Conservation (phyloP, 2,113 vertebrate genomes). For the Mastomys natalensis region DNA sequence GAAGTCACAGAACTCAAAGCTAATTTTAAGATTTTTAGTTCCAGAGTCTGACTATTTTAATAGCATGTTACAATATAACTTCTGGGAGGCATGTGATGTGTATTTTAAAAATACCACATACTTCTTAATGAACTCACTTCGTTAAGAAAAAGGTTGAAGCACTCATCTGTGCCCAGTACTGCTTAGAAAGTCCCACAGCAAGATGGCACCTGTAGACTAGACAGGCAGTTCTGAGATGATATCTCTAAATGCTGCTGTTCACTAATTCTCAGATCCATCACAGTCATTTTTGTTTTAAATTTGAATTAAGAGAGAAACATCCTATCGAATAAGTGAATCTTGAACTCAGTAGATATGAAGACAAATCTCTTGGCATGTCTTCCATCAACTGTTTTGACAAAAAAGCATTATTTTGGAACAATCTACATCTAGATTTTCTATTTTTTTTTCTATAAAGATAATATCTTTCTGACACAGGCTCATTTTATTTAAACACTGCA, state of each 20-base stretch:
- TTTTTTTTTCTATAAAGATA: constrained; percentile 36
- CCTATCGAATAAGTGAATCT: neutral
- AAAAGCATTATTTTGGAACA: neutral
- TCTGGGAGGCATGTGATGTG: neutral
- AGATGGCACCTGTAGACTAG: neutral
- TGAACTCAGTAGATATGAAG: neutral
- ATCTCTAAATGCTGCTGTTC: constrained; percentile 49
- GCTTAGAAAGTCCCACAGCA: constrained; percentile 2
- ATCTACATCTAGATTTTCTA: neutral
- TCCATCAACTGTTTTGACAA: neutral
- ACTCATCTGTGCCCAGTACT: neutral
- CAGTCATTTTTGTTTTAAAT: neutral
- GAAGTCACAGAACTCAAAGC: neutral
- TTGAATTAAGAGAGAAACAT: neutral
- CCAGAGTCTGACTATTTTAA: neutral
- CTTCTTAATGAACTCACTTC: neutral
- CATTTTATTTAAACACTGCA: neutral
- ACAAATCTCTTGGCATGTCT: neutral
- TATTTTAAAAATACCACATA: neutral
- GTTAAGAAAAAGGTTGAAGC: neutral
- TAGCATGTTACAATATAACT: neutral
- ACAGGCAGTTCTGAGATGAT: constrained; percentile 2
- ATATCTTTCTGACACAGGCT: neutral
- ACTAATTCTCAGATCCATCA: constrained; percentile 67
- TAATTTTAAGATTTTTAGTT: neutral